Evolutionary conservation across 2,888 invertebrate genomes (phyloP).

Genomic region (Orchesellides sinensis): DNA sequence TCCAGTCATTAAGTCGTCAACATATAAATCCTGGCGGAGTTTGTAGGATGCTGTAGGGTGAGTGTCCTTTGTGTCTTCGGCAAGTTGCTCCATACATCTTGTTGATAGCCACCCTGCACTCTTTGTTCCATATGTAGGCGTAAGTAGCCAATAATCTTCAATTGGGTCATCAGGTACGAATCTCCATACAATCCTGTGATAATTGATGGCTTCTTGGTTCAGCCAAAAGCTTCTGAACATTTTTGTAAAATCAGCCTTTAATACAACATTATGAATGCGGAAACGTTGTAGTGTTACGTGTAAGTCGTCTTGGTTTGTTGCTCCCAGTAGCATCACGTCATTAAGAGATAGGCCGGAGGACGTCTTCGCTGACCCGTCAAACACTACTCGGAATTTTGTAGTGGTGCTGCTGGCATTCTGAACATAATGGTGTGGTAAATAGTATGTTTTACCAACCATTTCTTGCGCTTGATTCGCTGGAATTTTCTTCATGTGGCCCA

Average conservation of each 20-base stretch:
- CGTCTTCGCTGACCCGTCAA: slow-evolving; percentile 48
- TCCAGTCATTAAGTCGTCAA: slow-evolving; percentile 75
- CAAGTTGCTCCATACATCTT: slow-evolving; percentile 73
- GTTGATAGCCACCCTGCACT: slow-evolving; percentile 75
- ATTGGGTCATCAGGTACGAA: slow-evolving; percentile 64
- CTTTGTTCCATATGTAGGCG: slow-evolving; percentile 76
- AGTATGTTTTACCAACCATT: slow-evolving; percentile 1
- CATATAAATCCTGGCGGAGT: slow-evolving; percentile 75
- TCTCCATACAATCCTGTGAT: slow-evolving; percentile 76
- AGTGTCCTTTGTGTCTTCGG: slow-evolving; percentile 65
- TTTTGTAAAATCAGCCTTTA: slow-evolving; percentile 76
- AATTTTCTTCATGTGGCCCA: slow-evolving; percentile 71
- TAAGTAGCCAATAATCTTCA: slow-evolving; percentile 67
- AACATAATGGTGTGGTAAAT: slow-evolving; percentile 65
- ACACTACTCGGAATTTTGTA: slow-evolving; percentile 66
- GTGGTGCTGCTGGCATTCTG: slow-evolving; percentile 41
- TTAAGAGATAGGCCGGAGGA: slow-evolving; percentile 75
- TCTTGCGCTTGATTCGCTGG: background rate
- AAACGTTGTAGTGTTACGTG: slow-evolving; percentile 75
- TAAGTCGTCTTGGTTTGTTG: slow-evolving; percentile 76
- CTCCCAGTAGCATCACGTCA: slow-evolving; percentile 75
- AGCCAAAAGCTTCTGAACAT: slow-evolving; percentile 76
- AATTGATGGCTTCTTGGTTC: slow-evolving; percentile 71
- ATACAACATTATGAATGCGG: slow-evolving; percentile 73
- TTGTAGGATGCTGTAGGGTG: slow-evolving; percentile 57